Percentiles rank a stretch among this genome's conserved stretches.
phyloP scores from a whole-genome alignment of 2,797 vertebrate genomes.

The Hafferia zeledoni region DNA sequence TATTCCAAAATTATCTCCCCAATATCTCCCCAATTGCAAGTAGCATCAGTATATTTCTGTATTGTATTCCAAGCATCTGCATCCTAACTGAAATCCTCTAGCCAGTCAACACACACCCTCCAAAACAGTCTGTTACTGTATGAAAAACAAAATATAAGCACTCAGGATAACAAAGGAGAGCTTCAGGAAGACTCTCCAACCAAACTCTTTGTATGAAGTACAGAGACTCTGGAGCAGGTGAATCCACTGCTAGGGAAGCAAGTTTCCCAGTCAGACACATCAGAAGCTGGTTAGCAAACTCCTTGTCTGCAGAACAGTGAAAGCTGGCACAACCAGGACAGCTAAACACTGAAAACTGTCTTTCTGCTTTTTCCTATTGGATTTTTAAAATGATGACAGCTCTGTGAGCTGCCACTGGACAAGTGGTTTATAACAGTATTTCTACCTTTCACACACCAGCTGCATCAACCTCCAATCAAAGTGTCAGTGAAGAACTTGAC shows the following conservation, averaged over 20 bases:
- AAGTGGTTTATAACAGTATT: not conserved
- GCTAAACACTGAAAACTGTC: not conserved
- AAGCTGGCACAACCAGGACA: not conserved
- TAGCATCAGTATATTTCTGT: not conserved
- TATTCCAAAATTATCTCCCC: not conserved
- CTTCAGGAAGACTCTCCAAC: not conserved
- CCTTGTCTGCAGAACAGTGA: not conserved
- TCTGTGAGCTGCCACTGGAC: not conserved
- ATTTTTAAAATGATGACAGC: not conserved
- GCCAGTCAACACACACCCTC: fast-evolving
- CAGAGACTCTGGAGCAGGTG: not conserved
- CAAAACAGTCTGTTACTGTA: not conserved
- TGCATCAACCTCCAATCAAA: not conserved
- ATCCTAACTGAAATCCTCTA: not conserved
- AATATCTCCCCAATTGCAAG: not conserved
- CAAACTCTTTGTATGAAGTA: not conserved
- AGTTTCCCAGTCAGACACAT: not conserved
- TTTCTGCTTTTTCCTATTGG: not conserved
- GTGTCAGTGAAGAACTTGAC: not conserved
- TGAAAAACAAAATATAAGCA: not conserved
- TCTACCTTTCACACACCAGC: not conserved
- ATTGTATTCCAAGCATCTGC: not conserved
- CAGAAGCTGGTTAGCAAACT: not conserved
- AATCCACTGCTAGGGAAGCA: not conserved
- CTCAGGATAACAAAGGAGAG: not conserved